These are phyloP conservation scores for Cephalotes varians DNA, from an alignment of 2,888 invertebrate genomes.

Conservation along the genomic window DNA sequence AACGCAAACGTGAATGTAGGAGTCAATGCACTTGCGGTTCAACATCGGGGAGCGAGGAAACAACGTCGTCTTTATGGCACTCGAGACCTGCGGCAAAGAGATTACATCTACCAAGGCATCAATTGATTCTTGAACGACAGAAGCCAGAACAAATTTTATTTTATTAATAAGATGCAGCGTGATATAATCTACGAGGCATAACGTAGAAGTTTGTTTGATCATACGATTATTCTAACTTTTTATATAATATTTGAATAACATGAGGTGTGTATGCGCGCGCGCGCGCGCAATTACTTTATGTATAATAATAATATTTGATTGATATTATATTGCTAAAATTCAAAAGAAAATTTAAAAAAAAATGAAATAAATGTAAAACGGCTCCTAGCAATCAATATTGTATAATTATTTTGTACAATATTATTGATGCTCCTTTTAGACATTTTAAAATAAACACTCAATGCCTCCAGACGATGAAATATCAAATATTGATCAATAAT, in stretches of 20 bases:
- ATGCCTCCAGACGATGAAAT: too few species aligned
- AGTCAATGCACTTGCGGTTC: constrained; percentile 64
- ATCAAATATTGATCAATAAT: too few species aligned
- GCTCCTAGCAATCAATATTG: too few species aligned
- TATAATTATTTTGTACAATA: too few species aligned
- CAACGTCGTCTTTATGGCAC: constrained; percentile 16
- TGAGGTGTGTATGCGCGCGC: background rate
- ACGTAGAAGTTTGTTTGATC: background rate
- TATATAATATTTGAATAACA: background rate
- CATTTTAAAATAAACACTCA: too few species aligned
- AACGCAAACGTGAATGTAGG: constrained; percentile 21
- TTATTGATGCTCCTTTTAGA: too few species aligned
- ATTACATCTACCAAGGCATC: constrained; percentile 10
- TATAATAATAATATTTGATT: too few species aligned
- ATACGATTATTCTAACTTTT: background rate
- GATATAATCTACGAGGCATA: background rate
- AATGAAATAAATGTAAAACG: too few species aligned
- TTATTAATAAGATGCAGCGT: background rate
- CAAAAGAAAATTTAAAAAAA: too few species aligned
- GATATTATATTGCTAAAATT: too few species aligned
- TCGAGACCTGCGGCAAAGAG: background rate
- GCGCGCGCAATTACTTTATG: too few species aligned
- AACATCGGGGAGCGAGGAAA: constrained; percentile 1
- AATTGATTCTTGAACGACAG: background rate
- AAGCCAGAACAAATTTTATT: background rate